Evolutionary conservation across 1,140 invertebrate species (phyloP), one percentile per base, ranked within the genome.

Genomic region (Xylocopa sonorina): DNA sequence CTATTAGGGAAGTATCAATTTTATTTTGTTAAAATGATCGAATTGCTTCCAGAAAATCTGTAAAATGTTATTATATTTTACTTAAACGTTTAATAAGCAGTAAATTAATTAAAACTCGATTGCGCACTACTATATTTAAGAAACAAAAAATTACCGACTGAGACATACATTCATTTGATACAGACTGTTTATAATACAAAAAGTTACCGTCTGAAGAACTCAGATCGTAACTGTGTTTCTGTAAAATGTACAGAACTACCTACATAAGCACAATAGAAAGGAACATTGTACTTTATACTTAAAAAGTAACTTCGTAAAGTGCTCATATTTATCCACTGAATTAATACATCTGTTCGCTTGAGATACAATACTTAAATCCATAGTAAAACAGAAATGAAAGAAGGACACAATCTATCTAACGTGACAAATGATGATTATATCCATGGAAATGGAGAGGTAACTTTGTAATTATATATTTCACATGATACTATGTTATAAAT

Each of bases 371-470:
- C 5, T 41, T 63, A 18, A 63, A 21, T 29, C 2, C 18, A 24
- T 14, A 41, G 43, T 32, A 48, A 27, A 9, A 2, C 21, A 78
- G n/a, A 63, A 41, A 81, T 83, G 85, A 86, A 86, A 71, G 84
- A 87, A 46, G 66, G 80, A 9, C 62, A 78, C n/a, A 76, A 76
- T 78, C 50, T 68, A 4, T 74, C 60, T 34, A 76, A 81, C 6
- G 46, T 74, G 38, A 58, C 57, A 14, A 86, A 86, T 14, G 78
- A 83, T n/a, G 85, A 86, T 46, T 69, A 73, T 18, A 50, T 86
- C 24, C 75, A 85, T 38, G 81, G 69, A 55, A 83, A 86, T 68
- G 84, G 78, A 50, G 71, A 86, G 81, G 85, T 87, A 87, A 64
- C 57, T 64, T 14, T 69, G n/a, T 12, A 55, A 77, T 34, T 14